phyloP scores from a whole-genome alignment of 2,113 vertebrate genomes.

The Herpetotheres cachinnans region DNA sequence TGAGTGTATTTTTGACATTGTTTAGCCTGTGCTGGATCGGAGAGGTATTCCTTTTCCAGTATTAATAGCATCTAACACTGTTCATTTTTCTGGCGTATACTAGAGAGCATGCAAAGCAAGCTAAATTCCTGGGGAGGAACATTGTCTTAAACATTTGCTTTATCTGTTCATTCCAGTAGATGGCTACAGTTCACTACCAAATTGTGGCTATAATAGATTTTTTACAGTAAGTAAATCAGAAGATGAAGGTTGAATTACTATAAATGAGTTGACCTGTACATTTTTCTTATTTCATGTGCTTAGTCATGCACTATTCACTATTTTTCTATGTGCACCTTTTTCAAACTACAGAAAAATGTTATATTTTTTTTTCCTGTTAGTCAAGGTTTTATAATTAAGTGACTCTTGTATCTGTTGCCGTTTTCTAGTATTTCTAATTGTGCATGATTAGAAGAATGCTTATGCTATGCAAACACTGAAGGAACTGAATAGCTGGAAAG shows the following conservation, averaged over 20 bases:
- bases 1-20: slow-evolving; percentile 13
- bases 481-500: background rate
- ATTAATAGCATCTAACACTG: slow-evolving; percentile 17
- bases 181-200: slow-evolving; percentile 83
- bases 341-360: slow-evolving; percentile 42
- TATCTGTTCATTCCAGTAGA: slow-evolving; percentile 83
- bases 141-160: slow-evolving; percentile 69
- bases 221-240: slow-evolving; percentile 80
- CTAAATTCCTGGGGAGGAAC: slow-evolving; percentile 53
- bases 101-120: slow-evolving; percentile 53
- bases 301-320: slow-evolving; percentile 67
- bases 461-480: background rate
- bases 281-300: slow-evolving; percentile 78
- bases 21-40: background rate
- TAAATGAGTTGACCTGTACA: slow-evolving; percentile 78
- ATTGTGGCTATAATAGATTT: slow-evolving; percentile 73
- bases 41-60: slow-evolving; percentile 39
- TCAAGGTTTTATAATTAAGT: background rate
- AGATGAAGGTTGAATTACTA: slow-evolving; percentile 79
- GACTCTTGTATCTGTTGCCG: background rate
- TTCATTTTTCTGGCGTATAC: slow-evolving; percentile 51
- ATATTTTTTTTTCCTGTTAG: background rate
- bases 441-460: background rate
- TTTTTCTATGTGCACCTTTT: slow-evolving; percentile 59
- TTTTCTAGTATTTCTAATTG: slow-evolving; percentile 48